Evolutionary conservation across 2,113 vertebrate species (phyloP), one percentile per base, ranked within the genome.

Genomic region (Chrysochloris asiatica): DNA sequence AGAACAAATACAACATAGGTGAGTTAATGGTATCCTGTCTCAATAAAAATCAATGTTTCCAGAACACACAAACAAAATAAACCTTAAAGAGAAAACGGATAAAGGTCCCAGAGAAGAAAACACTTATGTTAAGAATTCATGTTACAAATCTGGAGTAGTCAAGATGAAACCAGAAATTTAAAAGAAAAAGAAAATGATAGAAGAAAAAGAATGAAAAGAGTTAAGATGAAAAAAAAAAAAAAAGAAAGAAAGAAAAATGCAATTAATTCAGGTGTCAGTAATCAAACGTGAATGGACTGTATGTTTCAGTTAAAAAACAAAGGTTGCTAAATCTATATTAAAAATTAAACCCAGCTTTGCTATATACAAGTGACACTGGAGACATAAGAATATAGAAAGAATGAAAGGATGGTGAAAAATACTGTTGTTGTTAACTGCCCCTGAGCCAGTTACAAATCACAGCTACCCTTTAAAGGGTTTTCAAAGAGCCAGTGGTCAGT

Each of bases 271-370:
- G 78, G 1, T 56, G 38, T 86, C 65, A 92, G 3, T 72, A 91
- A 77, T 72, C 45, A 77, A 36, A 33, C 11, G 19, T 81, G 7
- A 89, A 63, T 52, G 33, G 24, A 84, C 22, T 84, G 28, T 28
- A 80, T 63, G 9, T 91, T 85, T 36, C 45, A 52, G 6, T 50
- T 88, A 71, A 91, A 88, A 88, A 41, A 87, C n/a, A 82, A 92
- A 90, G 21, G 79, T 1, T 86, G 41, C n/a, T 63, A n/a, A 77
- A 17, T 76, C 76, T 86, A 86, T 82, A 72, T 67, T 67, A 83
- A 36, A 92, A 95, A 89, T 73, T 28, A 92, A 92, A 95, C 86
- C 3, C 4, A 52, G 6, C 43, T 82, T 47, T 50, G 38, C 16
- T 63, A 81, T 36, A n/a, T 48, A 71, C n/a, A 91, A 79, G 12